A percentile compares a stretch with the other conserved stretches of the same genome.
Conservation (phyloP, 1,140 invertebrate species). For the Drosophila bifasciata region DNA sequence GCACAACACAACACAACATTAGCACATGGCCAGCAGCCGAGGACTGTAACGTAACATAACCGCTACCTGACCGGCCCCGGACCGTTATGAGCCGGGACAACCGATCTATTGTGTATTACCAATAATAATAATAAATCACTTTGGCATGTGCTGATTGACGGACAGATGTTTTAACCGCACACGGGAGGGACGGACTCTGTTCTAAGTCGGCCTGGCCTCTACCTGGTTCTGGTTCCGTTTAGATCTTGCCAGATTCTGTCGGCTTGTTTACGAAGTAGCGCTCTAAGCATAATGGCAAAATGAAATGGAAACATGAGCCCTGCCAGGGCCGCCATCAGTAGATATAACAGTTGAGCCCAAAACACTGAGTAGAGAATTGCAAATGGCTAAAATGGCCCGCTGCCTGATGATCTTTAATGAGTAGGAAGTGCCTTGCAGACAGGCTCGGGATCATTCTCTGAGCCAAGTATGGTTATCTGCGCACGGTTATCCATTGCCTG, state of each 20-base stretch:
- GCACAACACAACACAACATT: not conserved
- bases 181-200: conserved; percentile 9
- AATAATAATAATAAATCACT: conserved; percentile 46
- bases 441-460: too few species aligned
- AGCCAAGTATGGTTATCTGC: too few species aligned
- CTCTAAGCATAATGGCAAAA: conserved; percentile 25
- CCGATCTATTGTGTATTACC: conserved; percentile 42
- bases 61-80: not conserved
- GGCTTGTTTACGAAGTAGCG: conserved; percentile 39
- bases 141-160: conserved; percentile 47
- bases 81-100: conserved; percentile 48
- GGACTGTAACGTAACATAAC: not conserved
- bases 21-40: conserved; percentile 19
- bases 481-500: not conserved
- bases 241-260: conserved; percentile 49
- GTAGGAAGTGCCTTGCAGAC: not conserved
- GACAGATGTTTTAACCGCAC: conserved; percentile 58
- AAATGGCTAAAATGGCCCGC: conserved; percentile 1
- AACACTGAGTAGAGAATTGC: not conserved
- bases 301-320: conserved; percentile 42
- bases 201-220: conserved; percentile 4
- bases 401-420: conserved; percentile 1
- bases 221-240: conserved; percentile 47
- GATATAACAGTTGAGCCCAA: not conserved
- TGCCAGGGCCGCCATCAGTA: conserved; percentile 11